phyloP scores from a whole-genome alignment of 2,797 vertebrate genomes.

The Crenichthys baileyi region DNA sequence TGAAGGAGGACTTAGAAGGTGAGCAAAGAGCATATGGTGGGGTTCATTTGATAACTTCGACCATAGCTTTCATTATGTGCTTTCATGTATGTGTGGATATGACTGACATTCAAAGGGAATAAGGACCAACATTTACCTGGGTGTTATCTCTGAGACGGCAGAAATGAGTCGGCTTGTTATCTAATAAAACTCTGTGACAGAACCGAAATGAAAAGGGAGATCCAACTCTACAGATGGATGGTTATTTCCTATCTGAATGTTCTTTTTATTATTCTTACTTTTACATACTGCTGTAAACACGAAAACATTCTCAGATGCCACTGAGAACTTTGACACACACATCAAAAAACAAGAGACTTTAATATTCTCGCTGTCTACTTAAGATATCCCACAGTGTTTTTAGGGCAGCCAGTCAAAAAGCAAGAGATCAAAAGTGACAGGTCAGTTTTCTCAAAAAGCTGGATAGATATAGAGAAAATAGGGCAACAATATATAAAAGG shows the following conservation, averaged over 20 bases:
- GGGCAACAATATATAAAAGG: constrained; percentile 1
- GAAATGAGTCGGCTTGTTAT: constrained; percentile 49
- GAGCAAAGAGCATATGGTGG: constrained; percentile 29
- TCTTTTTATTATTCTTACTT: constrained; percentile 11
- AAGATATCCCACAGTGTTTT: constrained; percentile 19
- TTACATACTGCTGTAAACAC: constrained; percentile 19
- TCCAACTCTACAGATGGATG: constrained; percentile 26
- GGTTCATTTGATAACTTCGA: constrained; percentile 62
- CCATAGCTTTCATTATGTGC: constrained; percentile 43
- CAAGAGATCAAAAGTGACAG: constrained; percentile 49
- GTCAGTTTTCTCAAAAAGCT: constrained; percentile 40
- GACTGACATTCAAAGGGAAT: constrained; percentile 62
- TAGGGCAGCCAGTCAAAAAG: not conserved
- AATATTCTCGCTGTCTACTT: constrained; percentile 13
- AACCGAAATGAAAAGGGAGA: constrained; percentile 36
- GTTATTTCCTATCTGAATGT: constrained; percentile 25
- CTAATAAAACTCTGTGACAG: constrained; percentile 55
- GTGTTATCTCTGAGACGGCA: constrained; percentile 70
- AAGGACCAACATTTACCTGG: constrained; percentile 55
- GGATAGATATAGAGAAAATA: constrained; percentile 22
- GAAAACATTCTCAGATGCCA: constrained; percentile 8
- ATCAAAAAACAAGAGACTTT: constrained; percentile 3
- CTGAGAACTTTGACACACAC: not conserved
- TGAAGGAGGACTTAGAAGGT: constrained; percentile 27
- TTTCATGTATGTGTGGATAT: constrained; percentile 44